Percentiles rank a stretch among this genome's conserved stretches.
These are phyloP conservation scores for Philhelius pedissequus DNA, from an alignment of 2,888 invertebrate genomes.

Conservation along the genomic window DNA sequence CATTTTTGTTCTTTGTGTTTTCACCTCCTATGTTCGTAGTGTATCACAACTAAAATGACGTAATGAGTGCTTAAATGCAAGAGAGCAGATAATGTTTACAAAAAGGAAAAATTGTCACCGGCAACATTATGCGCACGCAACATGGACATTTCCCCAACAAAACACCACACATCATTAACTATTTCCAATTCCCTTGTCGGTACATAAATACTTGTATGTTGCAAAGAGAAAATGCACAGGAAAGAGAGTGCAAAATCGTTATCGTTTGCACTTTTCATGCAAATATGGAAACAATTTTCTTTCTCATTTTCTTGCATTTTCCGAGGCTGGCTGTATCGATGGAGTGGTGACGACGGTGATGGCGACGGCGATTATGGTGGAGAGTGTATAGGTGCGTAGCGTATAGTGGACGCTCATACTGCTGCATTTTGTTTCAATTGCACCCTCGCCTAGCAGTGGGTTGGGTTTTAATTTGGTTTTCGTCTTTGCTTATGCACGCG, in stretches of 20 bases:
- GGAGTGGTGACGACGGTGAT: not conserved
- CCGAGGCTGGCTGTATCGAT: no score
- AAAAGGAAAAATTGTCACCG: not conserved
- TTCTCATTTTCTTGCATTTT: constrained; percentile 22
- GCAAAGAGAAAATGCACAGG: constrained; percentile 66
- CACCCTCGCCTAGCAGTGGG: constrained; percentile 53
- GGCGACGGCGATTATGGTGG: not conserved
- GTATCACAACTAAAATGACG: constrained; percentile 48
- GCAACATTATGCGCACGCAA: constrained; percentile 68
- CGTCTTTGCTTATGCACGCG: constrained; percentile 53
- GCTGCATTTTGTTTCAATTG: constrained; percentile 30
- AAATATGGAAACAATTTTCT: not conserved
- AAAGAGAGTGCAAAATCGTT: constrained; percentile 55
- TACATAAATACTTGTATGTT: constrained; percentile 4
- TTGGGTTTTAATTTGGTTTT: constrained; percentile 66
- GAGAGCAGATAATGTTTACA: constrained; percentile 11
- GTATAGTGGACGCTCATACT: constrained; percentile 54
- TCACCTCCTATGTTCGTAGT: constrained; percentile 26
- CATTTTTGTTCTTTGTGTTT: constrained; percentile 23
- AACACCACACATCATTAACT: constrained; percentile 31
- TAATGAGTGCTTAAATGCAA: constrained; percentile 47
- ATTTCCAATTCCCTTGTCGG: not conserved
- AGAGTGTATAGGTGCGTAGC: constrained; percentile 56
- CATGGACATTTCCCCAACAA: constrained; percentile 26
- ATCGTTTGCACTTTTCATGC: constrained; percentile 48